Evolutionary conservation across 1,140 invertebrate genomes (phyloP).

Genomic region (Elysia chlorotica): DNA sequence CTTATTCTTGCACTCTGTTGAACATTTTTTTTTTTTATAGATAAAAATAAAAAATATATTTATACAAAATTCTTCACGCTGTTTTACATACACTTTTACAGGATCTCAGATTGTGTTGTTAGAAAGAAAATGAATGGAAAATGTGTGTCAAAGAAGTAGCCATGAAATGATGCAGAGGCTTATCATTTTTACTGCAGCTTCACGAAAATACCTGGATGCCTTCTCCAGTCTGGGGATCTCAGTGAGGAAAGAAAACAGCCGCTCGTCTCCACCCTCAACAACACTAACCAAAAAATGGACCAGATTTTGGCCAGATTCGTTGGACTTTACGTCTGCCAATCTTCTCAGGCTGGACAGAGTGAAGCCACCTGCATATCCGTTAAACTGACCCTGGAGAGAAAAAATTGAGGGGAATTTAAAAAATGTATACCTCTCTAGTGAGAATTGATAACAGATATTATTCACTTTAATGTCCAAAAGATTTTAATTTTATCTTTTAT

Average conservation of each 20-base stretch:
- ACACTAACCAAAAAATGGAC: conserved; percentile 37
- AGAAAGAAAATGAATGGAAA: too few relatives aligned
- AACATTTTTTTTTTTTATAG: not conserved
- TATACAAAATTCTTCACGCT: not conserved
- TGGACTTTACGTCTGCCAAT: conserved; percentile 35
- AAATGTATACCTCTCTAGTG: not conserved
- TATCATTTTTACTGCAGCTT: too few relatives aligned
- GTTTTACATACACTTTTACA: too few relatives aligned
- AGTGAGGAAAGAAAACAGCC: conserved; percentile 31
- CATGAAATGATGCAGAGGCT: too few relatives aligned
- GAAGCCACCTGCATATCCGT: conserved; percentile 39
- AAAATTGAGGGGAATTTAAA: too few relatives aligned
- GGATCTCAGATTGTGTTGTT: too few relatives aligned
- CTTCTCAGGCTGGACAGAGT: conserved; percentile 38
- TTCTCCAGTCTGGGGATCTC: conserved; percentile 38
- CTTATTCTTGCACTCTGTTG: too few relatives aligned
- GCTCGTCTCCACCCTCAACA: conserved; percentile 32
- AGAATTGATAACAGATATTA: not conserved
- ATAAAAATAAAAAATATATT: not conserved
- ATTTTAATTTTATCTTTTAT: too few relatives aligned
- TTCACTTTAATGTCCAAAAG: not conserved
- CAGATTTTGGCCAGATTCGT: conserved; percentile 33
- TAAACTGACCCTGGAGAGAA: conserved; percentile 32
- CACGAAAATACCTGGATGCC: conserved; percentile 37
- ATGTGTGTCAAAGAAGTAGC: too few relatives aligned